Percentiles rank a stretch among this genome's conserved stretches.
Conservation (phyloP, 2,888 invertebrate species). For the Miltochrista miniata region DNA sequence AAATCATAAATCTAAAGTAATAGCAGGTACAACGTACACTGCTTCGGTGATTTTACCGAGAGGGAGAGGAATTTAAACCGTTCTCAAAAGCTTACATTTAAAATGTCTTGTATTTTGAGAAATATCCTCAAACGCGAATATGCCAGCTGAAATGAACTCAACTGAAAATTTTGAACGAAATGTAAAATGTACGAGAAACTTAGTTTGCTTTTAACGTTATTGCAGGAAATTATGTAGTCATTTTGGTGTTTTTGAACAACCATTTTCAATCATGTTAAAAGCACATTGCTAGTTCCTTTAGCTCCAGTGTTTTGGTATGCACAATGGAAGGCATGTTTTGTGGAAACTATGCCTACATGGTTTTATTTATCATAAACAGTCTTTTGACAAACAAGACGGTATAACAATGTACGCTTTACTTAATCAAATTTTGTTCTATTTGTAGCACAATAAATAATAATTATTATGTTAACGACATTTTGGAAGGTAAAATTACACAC, state of each 20-base stretch:
- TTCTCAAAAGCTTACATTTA: neutral
- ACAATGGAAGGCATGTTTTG: neutral
- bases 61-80: no score
- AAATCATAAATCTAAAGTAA: no score
- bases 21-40: no score
- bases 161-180: constrained; percentile 5
- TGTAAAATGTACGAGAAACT: constrained; percentile 4
- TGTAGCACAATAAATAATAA: no score
- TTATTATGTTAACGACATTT: no score
- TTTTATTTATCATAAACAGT: no score
- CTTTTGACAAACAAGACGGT: no score
- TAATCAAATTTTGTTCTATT: no score
- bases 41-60: no score
- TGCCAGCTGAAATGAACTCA: neutral
- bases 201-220: constrained; percentile 4
- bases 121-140: neutral
- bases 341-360: neutral
- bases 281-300: no score
- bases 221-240: neutral
- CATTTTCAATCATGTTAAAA: neutral
- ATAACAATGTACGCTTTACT: no score
- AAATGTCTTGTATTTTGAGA: neutral
- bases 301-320: neutral
- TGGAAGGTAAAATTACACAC: no score
- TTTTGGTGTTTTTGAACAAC: neutral